Percentiles rank a stretch among this genome's conserved stretches.
Evolutionary conservation across 1,140 invertebrate genomes (phyloP).

Genomic region (Sycophaga agraensis): DNA sequence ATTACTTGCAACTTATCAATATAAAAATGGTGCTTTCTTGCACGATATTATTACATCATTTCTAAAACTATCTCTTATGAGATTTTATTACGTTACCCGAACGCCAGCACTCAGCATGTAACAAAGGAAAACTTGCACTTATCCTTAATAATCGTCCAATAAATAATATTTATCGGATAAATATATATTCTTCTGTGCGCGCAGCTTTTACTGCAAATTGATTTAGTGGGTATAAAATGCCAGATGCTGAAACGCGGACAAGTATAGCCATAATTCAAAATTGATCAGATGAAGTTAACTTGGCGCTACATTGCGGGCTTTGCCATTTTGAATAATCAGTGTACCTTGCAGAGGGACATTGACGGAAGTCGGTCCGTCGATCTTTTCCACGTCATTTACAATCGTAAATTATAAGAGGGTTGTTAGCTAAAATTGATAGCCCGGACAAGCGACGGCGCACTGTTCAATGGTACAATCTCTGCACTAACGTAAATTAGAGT

Average conservation of each 20-base stretch:
- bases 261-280: no score
- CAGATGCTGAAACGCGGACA: no score
- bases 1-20: no score
- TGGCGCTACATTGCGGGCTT: neutral
- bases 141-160: neutral
- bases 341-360: neutral
- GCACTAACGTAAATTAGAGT: no score
- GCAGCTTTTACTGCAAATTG: neutral
- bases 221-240: neutral
- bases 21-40: no score
- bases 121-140: neutral
- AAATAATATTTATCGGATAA: constrained; percentile 6
- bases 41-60: no score
- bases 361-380: neutral
- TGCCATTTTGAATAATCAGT: neutral
- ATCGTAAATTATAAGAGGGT: constrained; percentile 22
- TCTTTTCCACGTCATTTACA: constrained; percentile 3
- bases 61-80: no score
- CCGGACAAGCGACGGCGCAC: neutral
- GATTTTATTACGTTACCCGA: no score
- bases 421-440: constrained; percentile 10
- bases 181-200: neutral
- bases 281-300: constrained; percentile 2
- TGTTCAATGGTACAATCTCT: no score
- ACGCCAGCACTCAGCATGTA: no score